Percentiles rank a stretch among this genome's conserved stretches.
Evolutionary conservation across 2,113 vertebrate species (phyloP).

Genomic region (Corvus cornix): DNA sequence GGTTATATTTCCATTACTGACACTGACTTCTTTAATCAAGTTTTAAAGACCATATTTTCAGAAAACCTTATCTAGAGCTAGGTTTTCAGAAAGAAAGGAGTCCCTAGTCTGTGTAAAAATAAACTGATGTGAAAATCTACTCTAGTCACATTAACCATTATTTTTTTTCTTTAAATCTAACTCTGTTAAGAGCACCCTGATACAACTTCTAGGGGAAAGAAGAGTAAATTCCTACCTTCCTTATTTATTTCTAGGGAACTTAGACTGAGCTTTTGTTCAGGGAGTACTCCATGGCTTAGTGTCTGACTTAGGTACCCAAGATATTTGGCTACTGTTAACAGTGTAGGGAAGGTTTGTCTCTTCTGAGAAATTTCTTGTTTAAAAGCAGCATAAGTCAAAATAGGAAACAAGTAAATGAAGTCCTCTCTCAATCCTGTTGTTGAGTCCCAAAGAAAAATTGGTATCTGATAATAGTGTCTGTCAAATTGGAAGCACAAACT

Average conservation of each 20-base stretch:
- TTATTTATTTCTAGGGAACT: background rate
- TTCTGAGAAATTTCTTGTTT: background rate
- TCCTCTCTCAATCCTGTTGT: background rate
- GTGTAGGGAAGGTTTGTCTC: background rate
- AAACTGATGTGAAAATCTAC: background rate
- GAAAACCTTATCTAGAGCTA: background rate
- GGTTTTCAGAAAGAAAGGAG: background rate
- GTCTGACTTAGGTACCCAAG: background rate
- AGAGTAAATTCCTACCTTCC: background rate
- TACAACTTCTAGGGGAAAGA: background rate
- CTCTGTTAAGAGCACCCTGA: fast-evolving
- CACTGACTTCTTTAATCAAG: background rate
- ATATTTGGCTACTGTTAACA: background rate
- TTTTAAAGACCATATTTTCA: background rate
- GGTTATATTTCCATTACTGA: background rate
- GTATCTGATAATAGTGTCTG: conserved; percentile 22
- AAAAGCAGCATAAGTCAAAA: background rate
- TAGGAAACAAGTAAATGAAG: background rate
- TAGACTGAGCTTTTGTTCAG: background rate
- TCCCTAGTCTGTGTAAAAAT: background rate
- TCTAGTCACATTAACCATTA: fast-evolving
- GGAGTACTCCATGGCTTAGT: background rate
- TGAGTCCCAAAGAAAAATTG: conserved; percentile 19
- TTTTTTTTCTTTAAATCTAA: background rate
- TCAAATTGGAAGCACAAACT: conserved; percentile 51